Base-by-base conservation (phyloP, 2,113 vertebrate genomes). In the Nipponia nippon region DNA sequence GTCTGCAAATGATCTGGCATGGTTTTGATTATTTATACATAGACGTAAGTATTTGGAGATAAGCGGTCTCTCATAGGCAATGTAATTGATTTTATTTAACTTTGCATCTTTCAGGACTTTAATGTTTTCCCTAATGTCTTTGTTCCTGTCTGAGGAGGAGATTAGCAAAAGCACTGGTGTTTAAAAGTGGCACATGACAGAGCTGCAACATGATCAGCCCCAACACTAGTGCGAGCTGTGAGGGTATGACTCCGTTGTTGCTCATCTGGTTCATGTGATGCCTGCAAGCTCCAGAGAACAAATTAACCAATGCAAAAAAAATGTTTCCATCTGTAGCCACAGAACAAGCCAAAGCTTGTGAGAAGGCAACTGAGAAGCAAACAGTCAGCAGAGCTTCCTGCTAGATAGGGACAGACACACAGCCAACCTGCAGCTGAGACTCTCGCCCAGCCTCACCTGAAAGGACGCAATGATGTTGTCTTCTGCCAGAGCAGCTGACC, bases 91-190 rank as follows among this genome's bases (percentile, higher is more conserved):
- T 85, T 75, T 85, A 49, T 90, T 95, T 93, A 95, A 87, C 47
- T 90, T 90, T 86, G 49, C 56, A 16, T 53, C 40, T 95, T 97
- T 61, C 77, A 81, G 75, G 44, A 69, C 63, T 61, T 83, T 83
- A 76, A 80, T 70, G 49, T 93, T 96, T 95, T 90, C 87, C 67
- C 87, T 93, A 55, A 86, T 81, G 55, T 89, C 77, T 91, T 95
- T 96, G 65, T 73, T 96, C 58, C 80, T 97, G 72, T 96, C 89
- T 94, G 65, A 95, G 50, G 78, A 89, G 18, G 21, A 76, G 34
- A 86, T 78, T 76, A 91, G 89, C 47, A 94, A 94, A 83, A 96
- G 8, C 12, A 44, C 27, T 50, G 22, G 21, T 34, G 42, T 77
- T 96, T 70, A 65, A 53, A 83, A 91, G 40, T 13, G 19, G 5